A percentile compares a stretch with the other conserved stretches of the same genome.
These are phyloP conservation scores for Lasioglossum vierecki DNA, from an alignment of 2,888 invertebrate species.

Conservation along the genomic window DNA sequence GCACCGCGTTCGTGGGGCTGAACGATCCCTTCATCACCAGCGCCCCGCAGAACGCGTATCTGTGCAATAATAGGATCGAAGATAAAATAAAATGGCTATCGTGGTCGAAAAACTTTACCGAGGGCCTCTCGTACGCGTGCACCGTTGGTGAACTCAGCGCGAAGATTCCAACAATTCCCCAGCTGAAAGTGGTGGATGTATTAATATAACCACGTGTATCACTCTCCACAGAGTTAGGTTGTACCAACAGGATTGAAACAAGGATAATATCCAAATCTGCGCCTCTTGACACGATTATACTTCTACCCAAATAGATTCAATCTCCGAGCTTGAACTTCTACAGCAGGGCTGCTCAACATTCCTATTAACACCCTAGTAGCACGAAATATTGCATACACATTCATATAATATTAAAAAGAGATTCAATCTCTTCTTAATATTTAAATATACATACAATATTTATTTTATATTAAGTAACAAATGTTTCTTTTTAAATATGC, in stretches of 20 bases:
- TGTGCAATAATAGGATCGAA: conserved; percentile 85
- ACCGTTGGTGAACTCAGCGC: conserved; percentile 40
- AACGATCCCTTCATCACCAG: conserved; percentile 83
- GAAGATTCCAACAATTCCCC: neutral
- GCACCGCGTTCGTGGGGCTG: conserved; percentile 82
- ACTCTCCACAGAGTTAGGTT: neutral
- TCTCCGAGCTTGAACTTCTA: no score
- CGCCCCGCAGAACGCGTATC: conserved; percentile 51
- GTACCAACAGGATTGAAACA: neutral
- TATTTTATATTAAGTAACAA: no score
- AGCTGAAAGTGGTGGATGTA: neutral
- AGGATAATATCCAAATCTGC: neutral
- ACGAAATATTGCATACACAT: no score
- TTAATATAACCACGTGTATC: neutral
- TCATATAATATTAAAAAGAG: no score
- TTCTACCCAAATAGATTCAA: no score
- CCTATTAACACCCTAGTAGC: no score
- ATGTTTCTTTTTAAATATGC: no score
- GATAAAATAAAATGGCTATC: conserved; percentile 84
- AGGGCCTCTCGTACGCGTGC: conserved; percentile 88
- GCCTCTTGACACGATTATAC: neutral
- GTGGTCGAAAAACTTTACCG: conserved; percentile 82
- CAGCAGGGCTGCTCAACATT: no score
- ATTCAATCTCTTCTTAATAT: no score
- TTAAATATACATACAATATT: no score